Evolutionary conservation across 2,888 invertebrate genomes (phyloP).

Genomic region (Plagodis dolabraria): DNA sequence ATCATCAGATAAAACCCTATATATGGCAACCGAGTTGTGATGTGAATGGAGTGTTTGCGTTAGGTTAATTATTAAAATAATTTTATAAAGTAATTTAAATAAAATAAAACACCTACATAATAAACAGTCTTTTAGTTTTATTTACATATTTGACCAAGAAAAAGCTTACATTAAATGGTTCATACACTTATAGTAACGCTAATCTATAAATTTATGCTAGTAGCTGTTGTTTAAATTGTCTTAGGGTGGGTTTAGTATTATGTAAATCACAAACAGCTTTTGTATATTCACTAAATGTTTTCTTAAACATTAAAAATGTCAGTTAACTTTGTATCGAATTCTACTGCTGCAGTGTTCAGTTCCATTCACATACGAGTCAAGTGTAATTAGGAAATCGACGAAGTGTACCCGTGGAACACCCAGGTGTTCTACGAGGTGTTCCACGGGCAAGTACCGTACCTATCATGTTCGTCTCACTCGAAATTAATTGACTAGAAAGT

Average conservation of each 20-base stretch:
- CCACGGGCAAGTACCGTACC: no score
- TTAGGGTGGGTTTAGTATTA: conserved; percentile 70
- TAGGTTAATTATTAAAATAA: conserved; percentile 52
- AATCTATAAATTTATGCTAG: conserved; percentile 46
- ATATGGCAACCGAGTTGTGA: conserved; percentile 40
- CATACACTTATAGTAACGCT: conserved; percentile 44
- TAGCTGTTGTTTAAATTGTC: conserved; percentile 57
- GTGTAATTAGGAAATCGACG: conserved; percentile 17
- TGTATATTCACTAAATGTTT: conserved; percentile 44
- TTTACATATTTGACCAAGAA: conserved; percentile 68
- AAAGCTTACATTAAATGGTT: conserved; percentile 59
- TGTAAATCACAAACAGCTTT: conserved; percentile 68
- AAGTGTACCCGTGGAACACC: no score
- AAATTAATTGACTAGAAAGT: conserved; percentile 50
- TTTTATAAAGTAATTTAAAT: conserved; percentile 64
- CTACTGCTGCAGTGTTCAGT: conserved; percentile 42
- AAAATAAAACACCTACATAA: conserved; percentile 65
- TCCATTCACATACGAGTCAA: conserved; percentile 1
- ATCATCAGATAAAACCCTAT: conserved; percentile 4
- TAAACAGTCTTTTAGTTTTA: conserved; percentile 72
- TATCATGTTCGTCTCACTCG: conserved; percentile 24
- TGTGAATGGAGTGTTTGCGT: conserved; percentile 35
- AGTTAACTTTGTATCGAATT: conserved; percentile 19
- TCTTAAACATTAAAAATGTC: conserved; percentile 28
- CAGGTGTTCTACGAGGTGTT: no score